Evolutionary conservation across 2,888 invertebrate species (phyloP).

Genomic region (Tachina fera): DNA sequence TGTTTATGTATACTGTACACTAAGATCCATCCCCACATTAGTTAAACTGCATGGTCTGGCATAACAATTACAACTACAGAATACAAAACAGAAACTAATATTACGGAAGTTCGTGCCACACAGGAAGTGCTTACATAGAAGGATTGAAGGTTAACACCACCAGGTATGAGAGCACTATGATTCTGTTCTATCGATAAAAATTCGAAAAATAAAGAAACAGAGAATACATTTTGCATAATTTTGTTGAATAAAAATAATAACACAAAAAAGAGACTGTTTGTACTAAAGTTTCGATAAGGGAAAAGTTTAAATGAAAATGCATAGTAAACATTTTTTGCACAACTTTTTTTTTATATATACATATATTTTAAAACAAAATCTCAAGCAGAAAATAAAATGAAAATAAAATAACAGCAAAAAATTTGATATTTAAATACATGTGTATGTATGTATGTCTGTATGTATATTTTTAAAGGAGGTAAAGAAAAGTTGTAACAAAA

Average conservation of each 20-base stretch:
- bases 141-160: constrained; percentile 58
- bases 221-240: constrained; percentile 52
- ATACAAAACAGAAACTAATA: constrained; percentile 21
- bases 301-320: constrained; percentile 53
- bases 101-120: constrained; percentile 58
- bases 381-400: constrained; percentile 1
- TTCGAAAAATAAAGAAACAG: neutral
- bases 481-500: constrained; percentile 27
- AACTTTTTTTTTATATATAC: neutral
- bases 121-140: constrained; percentile 53
- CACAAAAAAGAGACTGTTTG: constrained; percentile 30
- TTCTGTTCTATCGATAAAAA: constrained; percentile 30
- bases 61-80: constrained; percentile 20
- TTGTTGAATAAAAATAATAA: constrained; percentile 24
- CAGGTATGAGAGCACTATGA: constrained; percentile 7
- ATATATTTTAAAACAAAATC: constrained; percentile 43
- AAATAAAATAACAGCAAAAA: neutral
- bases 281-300: constrained; percentile 55
- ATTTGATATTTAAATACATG: too few relatives aligned
- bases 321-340: constrained; percentile 6
- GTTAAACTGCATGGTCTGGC: constrained; percentile 1
- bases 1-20: neutral
- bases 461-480: neutral
- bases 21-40: neutral
- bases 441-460: too few relatives aligned